phyloP scores from a whole-genome alignment of 2,113 vertebrate genomes.

The Zeus faber region DNA sequence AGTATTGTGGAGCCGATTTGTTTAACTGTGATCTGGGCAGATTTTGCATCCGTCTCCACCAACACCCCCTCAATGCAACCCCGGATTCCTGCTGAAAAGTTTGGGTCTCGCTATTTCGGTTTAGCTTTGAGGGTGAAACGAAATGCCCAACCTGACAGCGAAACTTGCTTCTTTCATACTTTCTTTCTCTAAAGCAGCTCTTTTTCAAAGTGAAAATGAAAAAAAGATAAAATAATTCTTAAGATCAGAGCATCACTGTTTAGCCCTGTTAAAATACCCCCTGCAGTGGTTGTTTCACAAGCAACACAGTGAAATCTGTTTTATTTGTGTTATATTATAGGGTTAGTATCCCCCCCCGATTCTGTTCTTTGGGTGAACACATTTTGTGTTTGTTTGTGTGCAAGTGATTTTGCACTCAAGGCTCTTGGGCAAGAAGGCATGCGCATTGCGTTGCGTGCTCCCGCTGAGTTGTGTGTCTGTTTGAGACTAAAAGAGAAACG shows the following conservation, averaged over 20 bases:
- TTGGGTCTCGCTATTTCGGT: slow-evolving; percentile 36
- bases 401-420: neutral
- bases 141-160: slow-evolving; percentile 41
- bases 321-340: slow-evolving; percentile 16
- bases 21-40: slow-evolving; percentile 44
- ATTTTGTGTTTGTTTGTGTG: slow-evolving; percentile 5
- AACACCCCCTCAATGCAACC: slow-evolving; percentile 31
- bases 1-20: slow-evolving; percentile 17
- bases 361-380: neutral
- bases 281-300: slow-evolving; percentile 34
- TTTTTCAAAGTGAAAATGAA: slow-evolving; percentile 47
- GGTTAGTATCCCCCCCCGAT: neutral
- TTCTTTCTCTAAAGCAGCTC: slow-evolving; percentile 33
- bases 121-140: slow-evolving; percentile 47
- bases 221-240: too few relatives aligned
- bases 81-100: slow-evolving; percentile 40
- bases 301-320: slow-evolving; percentile 33
- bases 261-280: slow-evolving; percentile 39
- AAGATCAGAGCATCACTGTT: slow-evolving; percentile 54
- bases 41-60: slow-evolving; percentile 35
- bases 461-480: neutral
- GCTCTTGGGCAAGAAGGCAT: slow-evolving; percentile 18
- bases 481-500: neutral
- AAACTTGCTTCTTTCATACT: slow-evolving; percentile 19
- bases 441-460: slow-evolving; percentile 1